phyloP scores from a whole-genome alignment of 2,888 invertebrate genomes.

The Cactoblastis cactorum region DNA sequence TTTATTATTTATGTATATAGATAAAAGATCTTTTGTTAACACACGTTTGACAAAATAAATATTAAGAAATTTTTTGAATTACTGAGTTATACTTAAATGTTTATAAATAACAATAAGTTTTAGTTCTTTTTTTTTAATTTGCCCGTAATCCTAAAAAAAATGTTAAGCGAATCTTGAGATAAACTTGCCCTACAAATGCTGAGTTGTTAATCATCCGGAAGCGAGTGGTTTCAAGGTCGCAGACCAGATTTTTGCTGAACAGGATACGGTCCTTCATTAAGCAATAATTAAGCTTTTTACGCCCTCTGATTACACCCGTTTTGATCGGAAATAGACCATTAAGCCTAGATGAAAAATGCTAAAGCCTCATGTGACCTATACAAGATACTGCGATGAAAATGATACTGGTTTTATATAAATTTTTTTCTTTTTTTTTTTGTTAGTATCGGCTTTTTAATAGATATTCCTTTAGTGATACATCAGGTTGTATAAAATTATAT shows the following conservation, averaged over 20 bases:
- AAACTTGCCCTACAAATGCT: conserved; percentile 10
- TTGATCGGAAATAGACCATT: conserved; percentile 15
- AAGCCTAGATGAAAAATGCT: conserved; percentile 13
- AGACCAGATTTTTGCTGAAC: conserved; percentile 22
- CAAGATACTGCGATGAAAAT: conserved; percentile 1
- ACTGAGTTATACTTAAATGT: no score
- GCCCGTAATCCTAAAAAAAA: no score
- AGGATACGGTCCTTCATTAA: conserved; percentile 21
- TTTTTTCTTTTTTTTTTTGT: neutral
- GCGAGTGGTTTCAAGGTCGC: conserved; percentile 21
- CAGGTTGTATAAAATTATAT: no score
- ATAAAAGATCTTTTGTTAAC: no score
- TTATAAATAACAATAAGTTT: no score
- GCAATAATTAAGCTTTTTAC: conserved; percentile 13
- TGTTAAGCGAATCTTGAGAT: no score
- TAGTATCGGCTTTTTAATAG: no score
- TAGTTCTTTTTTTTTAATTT: no score
- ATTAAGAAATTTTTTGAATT: no score
- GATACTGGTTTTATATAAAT: conserved; percentile 53
- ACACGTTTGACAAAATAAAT: no score
- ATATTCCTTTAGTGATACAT: no score
- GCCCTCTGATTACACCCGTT: conserved; percentile 8
- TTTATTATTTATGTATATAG: no score
- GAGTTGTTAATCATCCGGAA: conserved; percentile 21
- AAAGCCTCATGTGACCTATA: conserved; percentile 6